Conservation (phyloP, 2,797 vertebrate species). For the Helarctos malayanus region DNA sequence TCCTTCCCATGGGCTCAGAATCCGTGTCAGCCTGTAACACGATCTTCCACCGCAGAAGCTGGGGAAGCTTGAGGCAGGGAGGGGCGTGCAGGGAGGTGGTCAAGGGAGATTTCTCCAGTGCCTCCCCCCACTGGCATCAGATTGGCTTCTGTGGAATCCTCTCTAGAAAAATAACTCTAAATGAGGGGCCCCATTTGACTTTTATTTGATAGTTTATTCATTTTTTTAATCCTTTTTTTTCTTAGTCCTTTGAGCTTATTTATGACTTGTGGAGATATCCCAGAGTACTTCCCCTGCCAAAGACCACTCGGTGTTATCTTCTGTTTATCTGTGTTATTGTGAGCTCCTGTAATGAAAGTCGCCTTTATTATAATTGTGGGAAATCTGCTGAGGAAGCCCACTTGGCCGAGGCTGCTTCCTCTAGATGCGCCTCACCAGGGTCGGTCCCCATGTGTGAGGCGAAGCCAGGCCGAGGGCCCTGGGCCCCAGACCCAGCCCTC, state of each 20-base stretch:
- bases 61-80: not conserved
- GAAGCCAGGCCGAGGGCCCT: accelerated
- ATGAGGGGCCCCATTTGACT: not conserved
- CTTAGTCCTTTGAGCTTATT: not conserved
- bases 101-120: not conserved
- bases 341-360: not conserved
- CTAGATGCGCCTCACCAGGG: not conserved
- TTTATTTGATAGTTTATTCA: not conserved
- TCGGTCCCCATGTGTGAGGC: not conserved
- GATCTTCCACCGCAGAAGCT: accelerated
- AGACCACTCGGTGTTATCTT: not conserved
- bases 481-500: not conserved
- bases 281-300: not conserved
- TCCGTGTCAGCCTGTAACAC: not conserved
- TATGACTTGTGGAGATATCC: not conserved
- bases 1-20: not conserved
- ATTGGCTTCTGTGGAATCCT: not conserved
- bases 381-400: not conserved
- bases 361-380: not conserved
- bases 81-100: not conserved
- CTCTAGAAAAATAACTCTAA: not conserved
- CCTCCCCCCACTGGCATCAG: accelerated
- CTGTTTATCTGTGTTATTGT: not conserved
- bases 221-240: not conserved
- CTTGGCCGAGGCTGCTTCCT: not conserved